Evolutionary conservation across 2,888 invertebrate genomes (phyloP).

Genomic region (Meiosimyza decipiens): DNA sequence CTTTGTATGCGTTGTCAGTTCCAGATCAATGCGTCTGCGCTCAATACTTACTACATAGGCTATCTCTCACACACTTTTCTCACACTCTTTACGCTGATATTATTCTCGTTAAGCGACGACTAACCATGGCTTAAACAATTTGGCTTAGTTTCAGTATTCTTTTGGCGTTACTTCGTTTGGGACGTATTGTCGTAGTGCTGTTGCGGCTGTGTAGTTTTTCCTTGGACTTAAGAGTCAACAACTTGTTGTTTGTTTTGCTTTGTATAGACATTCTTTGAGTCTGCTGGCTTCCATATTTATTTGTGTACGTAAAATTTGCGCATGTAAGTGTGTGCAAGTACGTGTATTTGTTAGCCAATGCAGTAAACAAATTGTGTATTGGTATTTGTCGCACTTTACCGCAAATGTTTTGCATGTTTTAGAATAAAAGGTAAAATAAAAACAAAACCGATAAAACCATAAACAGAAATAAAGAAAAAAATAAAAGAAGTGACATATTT

Average conservation of each 20-base stretch:
- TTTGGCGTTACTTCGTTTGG: slow-evolving; percentile 48
- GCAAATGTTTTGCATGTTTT: not conserved
- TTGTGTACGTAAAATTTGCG: not conserved
- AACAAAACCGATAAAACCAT: slow-evolving; percentile 43
- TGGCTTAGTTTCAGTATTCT: slow-evolving; percentile 53
- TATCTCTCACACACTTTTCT: not conserved
- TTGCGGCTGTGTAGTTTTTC: slow-evolving; percentile 9
- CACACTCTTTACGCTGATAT: not conserved
- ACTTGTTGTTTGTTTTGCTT: not conserved
- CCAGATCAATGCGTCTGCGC: not conserved
- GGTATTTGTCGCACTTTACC: not conserved
- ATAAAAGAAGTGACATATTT: slow-evolving; percentile 4
- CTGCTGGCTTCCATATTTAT: too few relatives aligned
- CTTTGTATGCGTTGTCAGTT: not conserved
- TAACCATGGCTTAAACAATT: slow-evolving; percentile 34
- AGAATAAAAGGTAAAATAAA: slow-evolving; percentile 23
- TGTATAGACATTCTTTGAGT: too few relatives aligned
- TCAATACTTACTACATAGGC: not conserved
- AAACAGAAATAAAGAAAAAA: slow-evolving; percentile 36
- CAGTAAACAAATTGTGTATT: not conserved
- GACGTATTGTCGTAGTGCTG: slow-evolving; percentile 53
- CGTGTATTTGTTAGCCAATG: slow-evolving; percentile 28
- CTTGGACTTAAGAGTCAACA: not conserved
- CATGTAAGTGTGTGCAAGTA: slow-evolving; percentile 29
- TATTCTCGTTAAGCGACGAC: slow-evolving; percentile 13